These are phyloP conservation scores for Saccostrea cuccullata DNA, from an alignment of 1,140 invertebrate genomes.

Conservation along the genomic window DNA sequence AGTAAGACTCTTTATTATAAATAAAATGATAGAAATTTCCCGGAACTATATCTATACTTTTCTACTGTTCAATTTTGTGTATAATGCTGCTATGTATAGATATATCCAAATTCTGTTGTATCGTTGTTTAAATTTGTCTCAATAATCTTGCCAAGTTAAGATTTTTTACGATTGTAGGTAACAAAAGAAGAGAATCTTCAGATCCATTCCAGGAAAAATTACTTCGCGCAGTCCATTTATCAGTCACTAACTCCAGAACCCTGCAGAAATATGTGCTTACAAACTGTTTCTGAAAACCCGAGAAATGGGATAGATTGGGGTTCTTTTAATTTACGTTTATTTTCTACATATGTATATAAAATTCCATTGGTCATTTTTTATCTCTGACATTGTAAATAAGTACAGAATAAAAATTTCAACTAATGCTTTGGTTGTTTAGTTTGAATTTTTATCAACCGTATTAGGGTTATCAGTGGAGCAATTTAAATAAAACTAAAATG, in stretches of 20 bases:
- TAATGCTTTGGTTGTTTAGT: no score
- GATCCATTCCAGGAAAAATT: conserved; percentile 17
- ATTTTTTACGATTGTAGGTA: background rate
- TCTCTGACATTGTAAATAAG: background rate
- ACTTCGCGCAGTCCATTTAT: conserved; percentile 17
- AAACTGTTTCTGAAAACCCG: conserved; percentile 31
- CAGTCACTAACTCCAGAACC: conserved; percentile 15
- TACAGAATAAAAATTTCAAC: background rate
- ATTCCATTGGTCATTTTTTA: background rate
- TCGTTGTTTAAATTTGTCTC: no score
- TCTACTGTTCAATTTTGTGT: no score
- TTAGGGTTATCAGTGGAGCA: no score
- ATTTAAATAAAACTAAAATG: no score
- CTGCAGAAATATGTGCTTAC: conserved; percentile 35
- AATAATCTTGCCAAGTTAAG: background rate
- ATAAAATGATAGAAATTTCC: background rate
- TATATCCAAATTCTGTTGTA: no score
- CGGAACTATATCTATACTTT: no score
- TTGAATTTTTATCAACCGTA: no score
- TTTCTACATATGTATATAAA: background rate
- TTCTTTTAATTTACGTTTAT: background rate
- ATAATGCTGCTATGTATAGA: no score
- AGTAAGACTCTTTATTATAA: background rate
- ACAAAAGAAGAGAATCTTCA: background rate
- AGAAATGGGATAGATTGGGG: background rate